Evolutionary conservation across 1,140 invertebrate genomes (phyloP).

Genomic region (Polypedilum pembai): DNA sequence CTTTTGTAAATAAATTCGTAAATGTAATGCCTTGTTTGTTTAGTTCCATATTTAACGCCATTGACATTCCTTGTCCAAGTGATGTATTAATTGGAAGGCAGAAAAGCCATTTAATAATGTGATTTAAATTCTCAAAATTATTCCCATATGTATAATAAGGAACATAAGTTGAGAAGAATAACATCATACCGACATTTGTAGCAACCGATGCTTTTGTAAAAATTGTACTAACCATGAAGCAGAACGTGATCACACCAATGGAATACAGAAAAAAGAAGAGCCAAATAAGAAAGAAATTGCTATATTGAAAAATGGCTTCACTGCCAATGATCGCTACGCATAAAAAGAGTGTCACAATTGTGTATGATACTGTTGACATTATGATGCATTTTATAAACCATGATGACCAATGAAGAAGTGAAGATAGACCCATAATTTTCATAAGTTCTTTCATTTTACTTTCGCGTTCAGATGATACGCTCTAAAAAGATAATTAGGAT

Average conservation of each 20-base stretch:
- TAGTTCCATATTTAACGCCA: slow-evolving; percentile 47
- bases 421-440: slow-evolving; percentile 80
- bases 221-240: slow-evolving; percentile 56
- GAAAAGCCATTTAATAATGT: neutral
- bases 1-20: slow-evolving; percentile 57
- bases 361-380: slow-evolving; percentile 56
- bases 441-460: slow-evolving; percentile 69
- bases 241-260: slow-evolving; percentile 50
- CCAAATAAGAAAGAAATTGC: slow-evolving; percentile 44
- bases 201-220: slow-evolving; percentile 50
- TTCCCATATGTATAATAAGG: neutral
- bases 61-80: slow-evolving; percentile 64
- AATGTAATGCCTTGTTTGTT: slow-evolving; percentile 56
- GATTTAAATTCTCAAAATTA: neutral
- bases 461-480: slow-evolving; percentile 55
- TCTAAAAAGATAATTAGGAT: slow-evolving; percentile 33
- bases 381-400: slow-evolving; percentile 74
- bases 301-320: slow-evolving; percentile 38
- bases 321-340: slow-evolving; percentile 41
- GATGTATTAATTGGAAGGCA: slow-evolving; percentile 53
- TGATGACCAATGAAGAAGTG: slow-evolving; percentile 74
- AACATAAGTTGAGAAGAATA: neutral
- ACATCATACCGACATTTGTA: slow-evolving; percentile 39
- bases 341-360: slow-evolving; percentile 50
- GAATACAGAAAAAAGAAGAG: slow-evolving; percentile 48